phyloP scores from a whole-genome alignment of 2,888 invertebrate genomes.

The Ecdyonurus torrentis region DNA sequence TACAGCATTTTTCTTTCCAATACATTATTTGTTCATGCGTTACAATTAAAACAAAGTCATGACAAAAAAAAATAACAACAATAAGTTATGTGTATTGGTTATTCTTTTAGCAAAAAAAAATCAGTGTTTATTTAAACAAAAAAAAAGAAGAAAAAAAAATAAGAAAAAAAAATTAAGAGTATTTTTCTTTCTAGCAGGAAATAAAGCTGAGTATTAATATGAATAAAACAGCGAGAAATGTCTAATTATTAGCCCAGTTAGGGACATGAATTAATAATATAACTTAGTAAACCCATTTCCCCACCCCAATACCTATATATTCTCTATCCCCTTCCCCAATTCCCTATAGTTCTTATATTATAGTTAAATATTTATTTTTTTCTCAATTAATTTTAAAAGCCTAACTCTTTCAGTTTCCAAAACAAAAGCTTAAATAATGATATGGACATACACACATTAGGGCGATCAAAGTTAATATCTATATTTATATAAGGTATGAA shows the following conservation, averaged over 20 bases:
- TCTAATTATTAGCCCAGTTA: neutral
- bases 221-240: neutral
- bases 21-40: neutral
- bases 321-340: neutral
- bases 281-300: too few relatives aligned
- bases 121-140: neutral
- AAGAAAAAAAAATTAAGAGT: neutral
- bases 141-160: neutral
- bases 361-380: too few relatives aligned
- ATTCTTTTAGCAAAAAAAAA: too few relatives aligned
- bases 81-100: neutral
- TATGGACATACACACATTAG: too few relatives aligned
- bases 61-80: neutral
- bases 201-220: neutral
- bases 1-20: neutral
- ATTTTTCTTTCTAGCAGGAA: neutral
- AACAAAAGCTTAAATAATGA: too few relatives aligned
- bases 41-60: neutral
- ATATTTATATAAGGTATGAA: too few relatives aligned
- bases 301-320: too few relatives aligned
- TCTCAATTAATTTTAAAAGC: too few relatives aligned
- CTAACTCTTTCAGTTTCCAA: too few relatives aligned
- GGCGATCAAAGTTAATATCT: too few relatives aligned
- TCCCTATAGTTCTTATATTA: neutral
- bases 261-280: neutral